Evolutionary conservation across 1,140 invertebrate species (phyloP).

Genomic region (Lysiphlebus fabarum): DNA sequence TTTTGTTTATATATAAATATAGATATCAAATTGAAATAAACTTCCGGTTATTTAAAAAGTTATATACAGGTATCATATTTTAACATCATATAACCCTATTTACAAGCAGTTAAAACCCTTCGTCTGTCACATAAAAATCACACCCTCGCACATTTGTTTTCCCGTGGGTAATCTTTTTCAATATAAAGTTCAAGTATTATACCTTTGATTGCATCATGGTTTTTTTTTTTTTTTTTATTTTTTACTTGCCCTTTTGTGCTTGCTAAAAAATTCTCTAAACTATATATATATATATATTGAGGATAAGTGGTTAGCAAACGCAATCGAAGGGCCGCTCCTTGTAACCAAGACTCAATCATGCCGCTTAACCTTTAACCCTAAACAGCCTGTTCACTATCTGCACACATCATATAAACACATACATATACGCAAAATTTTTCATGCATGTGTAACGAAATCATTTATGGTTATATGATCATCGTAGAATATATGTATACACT

Average conservation of each 20-base stretch:
- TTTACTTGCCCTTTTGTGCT: neutral
- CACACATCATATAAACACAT: constrained; percentile 5
- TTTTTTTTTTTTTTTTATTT: constrained; percentile 32
- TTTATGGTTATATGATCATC: no score
- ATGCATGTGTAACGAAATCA: neutral
- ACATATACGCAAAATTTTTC: neutral
- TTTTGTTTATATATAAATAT: no score
- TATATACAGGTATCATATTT: no score
- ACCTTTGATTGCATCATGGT: constrained; percentile 56
- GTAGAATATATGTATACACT: no score
- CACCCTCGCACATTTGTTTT: constrained; percentile 50
- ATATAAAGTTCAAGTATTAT: constrained; percentile 58
- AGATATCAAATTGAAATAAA: no score
- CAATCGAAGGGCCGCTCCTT: constrained; percentile 50
- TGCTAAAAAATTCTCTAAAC: no score
- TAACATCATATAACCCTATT: no score
- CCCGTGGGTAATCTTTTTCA: constrained; percentile 54
- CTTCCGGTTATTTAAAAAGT: no score
- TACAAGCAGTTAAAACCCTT: no score
- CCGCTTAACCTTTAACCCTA: constrained; percentile 53
- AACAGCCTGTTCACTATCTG: constrained; percentile 31
- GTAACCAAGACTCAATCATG: constrained; percentile 57
- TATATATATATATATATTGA: constrained; percentile 26
- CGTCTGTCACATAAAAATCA: constrained; percentile 8
- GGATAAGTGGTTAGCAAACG: constrained; percentile 40